These are phyloP conservation scores for Rhinogobius similis DNA, from an alignment of 2,113 vertebrate species.

Conservation along the genomic window DNA sequence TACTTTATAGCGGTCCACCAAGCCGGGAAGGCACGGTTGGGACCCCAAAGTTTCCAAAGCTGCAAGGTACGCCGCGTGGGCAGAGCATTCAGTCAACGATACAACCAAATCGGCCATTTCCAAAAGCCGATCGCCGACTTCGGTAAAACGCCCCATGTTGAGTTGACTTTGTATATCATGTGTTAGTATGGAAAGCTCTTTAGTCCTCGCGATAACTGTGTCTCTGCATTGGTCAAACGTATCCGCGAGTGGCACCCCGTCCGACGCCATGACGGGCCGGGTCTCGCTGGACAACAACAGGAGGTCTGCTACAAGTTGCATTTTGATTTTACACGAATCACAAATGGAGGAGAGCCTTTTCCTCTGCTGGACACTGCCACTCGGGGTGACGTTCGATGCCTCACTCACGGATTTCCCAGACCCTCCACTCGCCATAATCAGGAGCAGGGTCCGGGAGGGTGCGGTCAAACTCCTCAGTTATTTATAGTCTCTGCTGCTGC, in stretches of 20 bases:
- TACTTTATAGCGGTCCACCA: constrained; percentile 98
- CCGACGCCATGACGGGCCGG: constrained; percentile 85
- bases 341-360: constrained; percentile 90
- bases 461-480: constrained; percentile 54
- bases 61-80: constrained; percentile 93
- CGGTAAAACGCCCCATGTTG: constrained; percentile 94
- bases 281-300: constrained; percentile 96
- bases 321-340: constrained; percentile 93
- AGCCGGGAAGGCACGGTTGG: constrained; percentile 85
- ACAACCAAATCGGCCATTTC: constrained; percentile 96
- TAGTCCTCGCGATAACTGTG: constrained; percentile 96
- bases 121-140: constrained; percentile 90
- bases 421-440: constrained; percentile 92
- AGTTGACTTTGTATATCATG: constrained; percentile 98
- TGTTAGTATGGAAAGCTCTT: constrained; percentile 96
- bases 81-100: constrained; percentile 92
- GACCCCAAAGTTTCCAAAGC: constrained; percentile 89
- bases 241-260: constrained; percentile 85
- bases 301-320: constrained; percentile 98
- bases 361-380: constrained; percentile 83
- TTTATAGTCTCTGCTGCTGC: constrained; percentile 49
- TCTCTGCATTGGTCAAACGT: constrained; percentile 97
- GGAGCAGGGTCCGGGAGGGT: constrained; percentile 38
- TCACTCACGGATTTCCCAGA: constrained; percentile 88
- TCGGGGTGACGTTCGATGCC: constrained; percentile 74